A percentile compares a stretch with the other conserved stretches of the same genome.
Evolutionary conservation across 2,113 vertebrate genomes (phyloP).

Genomic region (Xyliphius kryptos): DNA sequence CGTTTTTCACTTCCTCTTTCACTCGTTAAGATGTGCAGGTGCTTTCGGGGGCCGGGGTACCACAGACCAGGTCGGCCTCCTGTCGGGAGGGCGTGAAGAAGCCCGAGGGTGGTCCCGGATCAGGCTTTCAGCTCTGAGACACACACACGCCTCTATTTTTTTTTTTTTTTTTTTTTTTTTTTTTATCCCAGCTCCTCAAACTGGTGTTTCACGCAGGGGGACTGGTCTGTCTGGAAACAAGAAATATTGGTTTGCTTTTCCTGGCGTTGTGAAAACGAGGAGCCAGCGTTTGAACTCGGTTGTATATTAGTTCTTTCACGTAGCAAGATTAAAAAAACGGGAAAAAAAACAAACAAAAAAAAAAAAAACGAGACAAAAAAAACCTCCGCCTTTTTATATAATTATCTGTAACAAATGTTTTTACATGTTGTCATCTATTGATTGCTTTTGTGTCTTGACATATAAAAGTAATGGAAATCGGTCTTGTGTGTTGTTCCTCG

Average conservation of each 20-base stretch:
- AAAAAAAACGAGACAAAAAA: conserved; percentile 17
- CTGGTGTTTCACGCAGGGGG: conserved; percentile 20
- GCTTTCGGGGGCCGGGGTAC: conserved; percentile 31
- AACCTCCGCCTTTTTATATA: conserved; percentile 54
- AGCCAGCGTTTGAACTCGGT: conserved; percentile 46
- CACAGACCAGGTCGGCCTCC: conserved; percentile 20
- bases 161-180: conserved; percentile 19
- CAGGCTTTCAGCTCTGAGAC: conserved; percentile 7
- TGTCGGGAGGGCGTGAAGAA: not conserved
- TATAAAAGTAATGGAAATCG: conserved; percentile 52
- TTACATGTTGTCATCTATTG: conserved; percentile 58
- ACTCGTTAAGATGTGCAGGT: conserved; percentile 6
- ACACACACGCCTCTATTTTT: no score
- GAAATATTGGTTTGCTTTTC: conserved; percentile 35
- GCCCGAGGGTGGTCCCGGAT: conserved; percentile 7
- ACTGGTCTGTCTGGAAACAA: conserved; percentile 27
- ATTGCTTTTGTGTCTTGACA: conserved; percentile 57
- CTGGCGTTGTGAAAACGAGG: conserved; percentile 27
- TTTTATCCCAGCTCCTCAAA: conserved; percentile 18
- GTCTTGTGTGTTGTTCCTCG: conserved; percentile 29
- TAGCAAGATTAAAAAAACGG: conserved; percentile 45
- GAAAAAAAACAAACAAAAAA: no score
- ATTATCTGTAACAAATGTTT: conserved; percentile 54
- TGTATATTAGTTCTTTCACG: conserved; percentile 61
- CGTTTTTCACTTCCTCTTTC: conserved; percentile 28